Evolutionary conservation across 1,140 invertebrate genomes (phyloP).

Genomic region (Caerostris extrusa): DNA sequence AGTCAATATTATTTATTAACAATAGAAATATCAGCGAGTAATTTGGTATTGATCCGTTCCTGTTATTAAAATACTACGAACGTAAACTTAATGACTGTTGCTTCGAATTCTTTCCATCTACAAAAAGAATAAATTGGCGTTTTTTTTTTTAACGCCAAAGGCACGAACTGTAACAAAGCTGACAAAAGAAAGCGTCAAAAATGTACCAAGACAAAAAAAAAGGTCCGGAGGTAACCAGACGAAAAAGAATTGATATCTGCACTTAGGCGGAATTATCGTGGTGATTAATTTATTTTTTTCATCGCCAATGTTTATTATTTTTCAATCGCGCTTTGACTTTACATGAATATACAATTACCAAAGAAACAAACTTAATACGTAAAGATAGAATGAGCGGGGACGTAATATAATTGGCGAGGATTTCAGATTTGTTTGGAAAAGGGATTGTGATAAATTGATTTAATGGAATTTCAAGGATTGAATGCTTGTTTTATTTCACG

Average conservation of each 20-base stretch:
- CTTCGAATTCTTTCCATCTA: too few species aligned
- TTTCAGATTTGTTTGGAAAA: neutral
- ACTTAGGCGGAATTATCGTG: neutral
- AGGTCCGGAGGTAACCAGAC: neutral
- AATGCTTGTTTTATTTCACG: neutral
- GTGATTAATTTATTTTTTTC: neutral
- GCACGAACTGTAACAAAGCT: too few species aligned
- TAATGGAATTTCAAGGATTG: neutral
- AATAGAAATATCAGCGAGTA: too few species aligned
- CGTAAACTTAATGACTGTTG: neutral
- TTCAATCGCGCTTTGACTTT: neutral
- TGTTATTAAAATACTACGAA: too few species aligned
- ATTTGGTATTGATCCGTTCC: too few species aligned
- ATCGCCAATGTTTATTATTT: neutral
- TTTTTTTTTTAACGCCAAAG: too few species aligned
- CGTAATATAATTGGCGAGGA: constrained; percentile 1
- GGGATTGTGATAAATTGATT: neutral
- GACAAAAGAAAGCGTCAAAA: too few species aligned
- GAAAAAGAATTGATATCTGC: constrained; percentile 19
- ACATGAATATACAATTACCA: constrained; percentile 31
- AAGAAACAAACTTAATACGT: neutral
- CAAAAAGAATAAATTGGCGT: too few species aligned
- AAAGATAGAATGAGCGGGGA: neutral
- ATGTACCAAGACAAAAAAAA: too few species aligned
- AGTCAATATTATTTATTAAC: too few species aligned